phyloP scores from a whole-genome alignment of 2,113 vertebrate species.

The Addax nasomaculatus region DNA sequence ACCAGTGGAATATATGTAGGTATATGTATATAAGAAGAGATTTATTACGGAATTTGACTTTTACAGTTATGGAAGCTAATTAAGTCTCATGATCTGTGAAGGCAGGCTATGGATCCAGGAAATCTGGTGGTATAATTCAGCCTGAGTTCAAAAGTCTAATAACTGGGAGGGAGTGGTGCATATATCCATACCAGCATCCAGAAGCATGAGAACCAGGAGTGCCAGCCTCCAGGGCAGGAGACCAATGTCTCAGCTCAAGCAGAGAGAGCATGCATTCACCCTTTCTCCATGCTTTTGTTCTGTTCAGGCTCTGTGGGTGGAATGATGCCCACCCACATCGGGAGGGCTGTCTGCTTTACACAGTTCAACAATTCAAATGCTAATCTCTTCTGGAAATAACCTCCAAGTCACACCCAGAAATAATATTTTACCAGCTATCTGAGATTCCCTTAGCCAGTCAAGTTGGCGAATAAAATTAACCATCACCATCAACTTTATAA shows the following conservation, averaged over 20 bases:
- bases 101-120: neutral
- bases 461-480: neutral
- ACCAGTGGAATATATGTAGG: neutral
- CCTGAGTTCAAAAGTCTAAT: neutral
- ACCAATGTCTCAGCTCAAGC: neutral
- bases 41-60: neutral
- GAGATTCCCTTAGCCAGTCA: neutral
- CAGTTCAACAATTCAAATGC: neutral
- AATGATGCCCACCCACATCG: neutral
- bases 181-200: neutral
- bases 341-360: neutral
- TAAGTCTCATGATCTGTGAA: neutral
- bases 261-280: neutral
- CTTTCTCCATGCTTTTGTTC: neutral
- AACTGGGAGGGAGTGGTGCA: neutral
- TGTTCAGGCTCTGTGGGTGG: neutral
- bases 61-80: neutral
- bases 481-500: neutral
- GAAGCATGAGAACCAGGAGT: neutral
- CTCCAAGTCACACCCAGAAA: neutral
- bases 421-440: neutral
- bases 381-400: neutral
- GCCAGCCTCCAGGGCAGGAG: neutral
- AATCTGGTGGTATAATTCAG: neutral
- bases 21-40: neutral